Evolutionary conservation across 2,797 vertebrate genomes (phyloP).

Genomic region (Centropyge bicolor): DNA sequence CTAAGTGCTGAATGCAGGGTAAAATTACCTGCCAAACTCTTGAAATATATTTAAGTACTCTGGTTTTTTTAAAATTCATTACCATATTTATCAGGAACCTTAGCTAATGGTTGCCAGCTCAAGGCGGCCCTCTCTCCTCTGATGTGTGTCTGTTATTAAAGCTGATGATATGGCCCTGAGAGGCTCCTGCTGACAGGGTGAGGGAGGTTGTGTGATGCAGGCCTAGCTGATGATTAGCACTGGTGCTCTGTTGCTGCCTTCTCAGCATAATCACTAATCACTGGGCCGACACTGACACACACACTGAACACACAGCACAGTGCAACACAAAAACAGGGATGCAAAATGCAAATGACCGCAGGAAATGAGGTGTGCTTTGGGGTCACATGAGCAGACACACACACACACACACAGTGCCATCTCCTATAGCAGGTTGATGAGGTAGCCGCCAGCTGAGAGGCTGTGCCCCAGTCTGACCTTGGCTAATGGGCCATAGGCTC

Average conservation of each 20-base stretch:
- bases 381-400: constrained; percentile 41
- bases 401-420: constrained; percentile 7
- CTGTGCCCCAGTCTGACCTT: constrained; percentile 77
- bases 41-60: constrained; percentile 20
- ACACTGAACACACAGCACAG: constrained; percentile 13
- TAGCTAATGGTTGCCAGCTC: constrained; percentile 53
- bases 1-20: not conserved
- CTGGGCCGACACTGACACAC: constrained; percentile 56
- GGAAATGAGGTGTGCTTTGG: constrained; percentile 63
- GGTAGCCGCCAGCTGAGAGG: constrained; percentile 71
- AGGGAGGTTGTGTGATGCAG: constrained; percentile 67
- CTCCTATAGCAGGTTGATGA: constrained; percentile 71
- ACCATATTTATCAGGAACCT: constrained; percentile 42
- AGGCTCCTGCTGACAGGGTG: constrained; percentile 65
- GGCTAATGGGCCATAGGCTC: constrained; percentile 81
- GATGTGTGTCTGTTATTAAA: constrained; percentile 75
- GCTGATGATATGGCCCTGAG: constrained; percentile 71
- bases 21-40: not conserved
- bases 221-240: constrained; percentile 77
- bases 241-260: constrained; percentile 77
- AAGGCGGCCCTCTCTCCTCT: constrained; percentile 37
- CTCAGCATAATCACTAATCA: constrained; percentile 87
- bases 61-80: constrained; percentile 35
- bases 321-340: constrained; percentile 36
- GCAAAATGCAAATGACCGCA: constrained; percentile 65